phyloP scores from a whole-genome alignment of 2,797 vertebrate species.

The Todus mexicanus region DNA sequence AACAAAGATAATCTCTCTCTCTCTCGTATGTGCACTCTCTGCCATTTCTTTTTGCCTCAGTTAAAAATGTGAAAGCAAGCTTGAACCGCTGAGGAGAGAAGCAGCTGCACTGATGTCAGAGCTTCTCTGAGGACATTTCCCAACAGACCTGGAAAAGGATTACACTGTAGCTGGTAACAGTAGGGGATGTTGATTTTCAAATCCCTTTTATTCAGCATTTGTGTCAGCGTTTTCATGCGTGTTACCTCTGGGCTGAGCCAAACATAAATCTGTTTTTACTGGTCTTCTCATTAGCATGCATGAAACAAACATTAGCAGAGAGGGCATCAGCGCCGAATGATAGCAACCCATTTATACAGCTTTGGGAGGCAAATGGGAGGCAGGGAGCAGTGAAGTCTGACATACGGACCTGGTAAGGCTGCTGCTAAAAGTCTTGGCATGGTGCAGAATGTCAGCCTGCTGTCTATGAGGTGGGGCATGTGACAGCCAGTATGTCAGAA shows the following conservation, averaged over 20 bases:
- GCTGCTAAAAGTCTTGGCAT: neutral
- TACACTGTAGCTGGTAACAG: constrained; percentile 51
- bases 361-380: neutral
- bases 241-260: constrained; percentile 45
- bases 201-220: constrained; percentile 63
- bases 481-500: neutral
- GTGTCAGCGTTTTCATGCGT: constrained; percentile 61
- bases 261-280: constrained; percentile 30
- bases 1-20: neutral
- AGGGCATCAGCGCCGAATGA: neutral
- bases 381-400: neutral
- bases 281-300: constrained; percentile 54
- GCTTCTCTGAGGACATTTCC: constrained; percentile 45
- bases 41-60: neutral
- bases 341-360: neutral
- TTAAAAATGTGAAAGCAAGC: constrained; percentile 10
- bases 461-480: neutral
- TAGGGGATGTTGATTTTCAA: constrained; percentile 60
- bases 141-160: constrained; percentile 55
- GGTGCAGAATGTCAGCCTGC: neutral
- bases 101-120: constrained; percentile 40
- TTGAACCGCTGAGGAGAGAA: constrained; percentile 25
- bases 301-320: constrained; percentile 24
- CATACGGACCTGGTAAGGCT: neutral
- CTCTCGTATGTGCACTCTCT: neutral